These are phyloP conservation scores for Spinibarbus caldwelli DNA, from an alignment of 2,797 vertebrate species.

Conservation along the genomic window DNA sequence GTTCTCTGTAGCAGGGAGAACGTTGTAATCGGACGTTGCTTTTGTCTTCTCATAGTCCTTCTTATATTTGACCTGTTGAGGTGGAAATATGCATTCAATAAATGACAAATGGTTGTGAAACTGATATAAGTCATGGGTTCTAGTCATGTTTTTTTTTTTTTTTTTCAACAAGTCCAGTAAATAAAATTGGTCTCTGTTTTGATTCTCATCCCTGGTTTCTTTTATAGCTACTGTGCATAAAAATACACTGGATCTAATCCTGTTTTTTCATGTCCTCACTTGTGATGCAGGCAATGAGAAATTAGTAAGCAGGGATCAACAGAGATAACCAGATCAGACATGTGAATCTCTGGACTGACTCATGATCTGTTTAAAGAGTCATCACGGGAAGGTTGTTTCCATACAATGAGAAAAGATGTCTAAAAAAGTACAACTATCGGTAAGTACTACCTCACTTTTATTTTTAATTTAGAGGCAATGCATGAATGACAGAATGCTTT, in stretches of 20 bases:
- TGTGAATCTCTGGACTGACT: constrained; percentile 62
- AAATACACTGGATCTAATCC: constrained; percentile 17
- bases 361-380: constrained; percentile 60
- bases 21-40: constrained; percentile 87
- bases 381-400: constrained; percentile 60
- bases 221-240: background rate
- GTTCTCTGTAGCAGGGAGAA: constrained; percentile 95
- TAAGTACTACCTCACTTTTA: background rate
- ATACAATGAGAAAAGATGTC: constrained; percentile 62
- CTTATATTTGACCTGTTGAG: constrained; percentile 89
- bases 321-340: constrained; percentile 40
- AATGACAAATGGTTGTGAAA: background rate
- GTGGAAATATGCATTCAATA: background rate
- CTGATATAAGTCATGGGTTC: background rate
- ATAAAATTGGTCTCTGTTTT: background rate
- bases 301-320: constrained; percentile 32
- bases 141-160: background rate
- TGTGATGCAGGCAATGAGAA: constrained; percentile 1
- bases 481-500: background rate
- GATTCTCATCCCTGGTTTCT: background rate
- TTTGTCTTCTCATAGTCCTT: constrained; percentile 93
- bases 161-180: background rate
- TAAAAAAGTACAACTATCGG: constrained; percentile 47
- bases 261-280: background rate
- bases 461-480: constrained; percentile 15